These are phyloP conservation scores for Andrena hattorfiana DNA, from an alignment of 2,888 invertebrate species.

Conservation along the genomic window DNA sequence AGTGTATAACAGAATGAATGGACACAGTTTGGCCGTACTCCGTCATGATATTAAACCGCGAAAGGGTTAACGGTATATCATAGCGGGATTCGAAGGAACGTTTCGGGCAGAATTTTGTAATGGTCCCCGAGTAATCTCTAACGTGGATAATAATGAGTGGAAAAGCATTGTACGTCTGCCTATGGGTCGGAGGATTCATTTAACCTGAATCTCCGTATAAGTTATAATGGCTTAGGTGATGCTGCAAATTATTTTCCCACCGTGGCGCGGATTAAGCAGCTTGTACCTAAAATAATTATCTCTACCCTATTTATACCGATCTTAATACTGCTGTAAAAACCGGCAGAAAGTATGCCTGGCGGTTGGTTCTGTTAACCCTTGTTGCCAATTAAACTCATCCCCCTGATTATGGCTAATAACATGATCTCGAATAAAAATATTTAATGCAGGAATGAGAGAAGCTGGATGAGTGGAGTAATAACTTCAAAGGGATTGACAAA, in stretches of 20 bases:
- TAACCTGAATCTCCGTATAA: constrained; percentile 72
- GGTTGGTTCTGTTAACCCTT: constrained; percentile 26
- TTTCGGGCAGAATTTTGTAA: constrained; percentile 67
- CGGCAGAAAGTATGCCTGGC: constrained; percentile 36
- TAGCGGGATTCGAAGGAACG: constrained; percentile 62
- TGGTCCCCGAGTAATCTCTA: constrained; percentile 70
- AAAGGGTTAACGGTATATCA: constrained; percentile 61
- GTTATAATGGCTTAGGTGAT: constrained; percentile 77
- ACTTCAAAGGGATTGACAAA: too few species aligned
- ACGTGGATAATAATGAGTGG: constrained; percentile 75
- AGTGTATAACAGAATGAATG: background rate
- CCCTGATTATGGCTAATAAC: constrained; percentile 23
- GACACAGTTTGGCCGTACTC: background rate
- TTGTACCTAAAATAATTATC: constrained; percentile 74
- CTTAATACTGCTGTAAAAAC: constrained; percentile 68
- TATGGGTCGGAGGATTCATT: constrained; percentile 70
- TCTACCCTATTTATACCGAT: constrained; percentile 63
- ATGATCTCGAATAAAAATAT: background rate
- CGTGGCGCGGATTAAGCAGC: constrained; percentile 69
- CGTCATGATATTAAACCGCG: constrained; percentile 4
- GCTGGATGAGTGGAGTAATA: too few species aligned
- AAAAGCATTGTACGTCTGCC: constrained; percentile 69
- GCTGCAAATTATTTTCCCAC: constrained; percentile 78
- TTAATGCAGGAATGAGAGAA: background rate
- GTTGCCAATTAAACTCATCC: constrained; percentile 35